Evolutionary conservation across 2,797 vertebrate genomes (phyloP).

Genomic region (Morus bassanus): DNA sequence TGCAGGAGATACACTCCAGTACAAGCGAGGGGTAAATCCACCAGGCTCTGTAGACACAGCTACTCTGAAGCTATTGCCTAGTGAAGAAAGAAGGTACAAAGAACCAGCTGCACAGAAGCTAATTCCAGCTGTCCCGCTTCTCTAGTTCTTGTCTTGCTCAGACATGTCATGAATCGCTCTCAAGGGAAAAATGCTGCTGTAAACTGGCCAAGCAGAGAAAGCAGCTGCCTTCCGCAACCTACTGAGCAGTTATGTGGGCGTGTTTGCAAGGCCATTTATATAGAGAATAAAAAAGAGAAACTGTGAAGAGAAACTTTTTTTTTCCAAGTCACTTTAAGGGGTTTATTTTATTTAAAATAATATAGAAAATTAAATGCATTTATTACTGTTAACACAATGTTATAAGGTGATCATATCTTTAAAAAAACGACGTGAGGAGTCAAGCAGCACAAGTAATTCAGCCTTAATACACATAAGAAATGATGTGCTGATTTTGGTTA

Average conservation of each 20-base stretch:
- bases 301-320: not conserved
- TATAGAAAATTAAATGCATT: not conserved
- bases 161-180: not conserved
- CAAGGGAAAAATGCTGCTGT: not conserved
- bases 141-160: not conserved
- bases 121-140: not conserved
- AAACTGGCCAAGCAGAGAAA: not conserved
- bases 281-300: not conserved
- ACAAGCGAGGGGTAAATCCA: not conserved
- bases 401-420: not conserved
- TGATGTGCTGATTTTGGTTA: not conserved
- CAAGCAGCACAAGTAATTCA: not conserved
- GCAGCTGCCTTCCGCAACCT: not conserved
- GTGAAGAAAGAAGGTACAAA: not conserved
- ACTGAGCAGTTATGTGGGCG: not conserved
- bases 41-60: accelerated
- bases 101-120: not conserved
- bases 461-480: not conserved
- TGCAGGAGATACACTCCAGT: accelerated
- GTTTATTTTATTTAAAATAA: not conserved
- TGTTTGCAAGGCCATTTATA: not conserved
- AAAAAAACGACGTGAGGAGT: not conserved
- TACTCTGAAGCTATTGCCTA: not conserved
- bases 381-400: not conserved
- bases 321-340: not conserved